These are phyloP conservation scores for Gobio gobio DNA, from an alignment of 2,113 vertebrate species.

Conservation along the genomic window DNA sequence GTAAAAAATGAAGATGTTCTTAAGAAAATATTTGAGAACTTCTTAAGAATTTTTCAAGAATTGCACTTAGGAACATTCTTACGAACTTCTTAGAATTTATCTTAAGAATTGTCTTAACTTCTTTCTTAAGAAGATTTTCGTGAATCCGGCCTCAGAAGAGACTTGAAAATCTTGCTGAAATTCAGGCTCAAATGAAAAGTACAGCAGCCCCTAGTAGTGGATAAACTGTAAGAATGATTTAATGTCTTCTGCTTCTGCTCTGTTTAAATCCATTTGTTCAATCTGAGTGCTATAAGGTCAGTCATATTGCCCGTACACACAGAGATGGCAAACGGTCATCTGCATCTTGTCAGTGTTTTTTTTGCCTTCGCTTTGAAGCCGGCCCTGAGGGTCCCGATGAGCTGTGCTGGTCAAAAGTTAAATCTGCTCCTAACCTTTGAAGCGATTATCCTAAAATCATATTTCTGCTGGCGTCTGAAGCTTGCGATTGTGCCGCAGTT, in stretches of 20 bases:
- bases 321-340: not conserved
- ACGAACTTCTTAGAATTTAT: no score
- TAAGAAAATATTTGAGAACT: no score
- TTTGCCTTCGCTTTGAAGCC: not conserved
- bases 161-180: no score
- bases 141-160: no score
- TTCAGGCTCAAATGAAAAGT: no score
- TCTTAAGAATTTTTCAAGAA: no score
- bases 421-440: conserved; percentile 4
- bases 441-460: conserved; percentile 11
- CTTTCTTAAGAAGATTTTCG: no score
- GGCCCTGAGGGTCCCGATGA: not conserved
- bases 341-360: not conserved
- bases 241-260: conserved; percentile 7
- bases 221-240: not conserved
- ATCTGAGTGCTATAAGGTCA: not conserved
- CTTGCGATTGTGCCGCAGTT: not conserved
- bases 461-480: not conserved
- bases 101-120: no score
- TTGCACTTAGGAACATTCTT: no score
- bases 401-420: not conserved
- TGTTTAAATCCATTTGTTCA: not conserved
- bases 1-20: no score
- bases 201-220: not conserved
- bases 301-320: not conserved